Evolutionary conservation across 1,140 invertebrate species (phyloP).

Genomic region (Panagrolaimus sp.): DNA sequence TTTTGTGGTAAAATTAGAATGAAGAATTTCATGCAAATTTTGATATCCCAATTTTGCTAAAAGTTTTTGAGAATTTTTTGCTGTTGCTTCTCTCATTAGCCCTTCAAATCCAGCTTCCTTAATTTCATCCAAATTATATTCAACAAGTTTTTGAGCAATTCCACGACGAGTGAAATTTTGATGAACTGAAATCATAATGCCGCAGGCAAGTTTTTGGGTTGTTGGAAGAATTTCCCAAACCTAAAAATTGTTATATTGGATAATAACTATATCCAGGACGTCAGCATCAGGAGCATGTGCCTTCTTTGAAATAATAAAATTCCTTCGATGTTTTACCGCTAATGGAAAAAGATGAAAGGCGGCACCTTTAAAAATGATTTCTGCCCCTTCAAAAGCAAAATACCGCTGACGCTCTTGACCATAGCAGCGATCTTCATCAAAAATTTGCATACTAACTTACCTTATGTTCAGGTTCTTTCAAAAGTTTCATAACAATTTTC

Average conservation of each 20-base stretch:
- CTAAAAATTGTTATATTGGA: not conserved
- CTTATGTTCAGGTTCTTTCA: no score
- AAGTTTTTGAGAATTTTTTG: constrained; percentile 43
- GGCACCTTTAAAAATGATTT: no score
- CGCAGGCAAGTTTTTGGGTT: not conserved
- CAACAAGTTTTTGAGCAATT: constrained; percentile 31
- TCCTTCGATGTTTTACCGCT: no score
- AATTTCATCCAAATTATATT: constrained; percentile 37
- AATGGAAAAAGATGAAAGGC: no score
- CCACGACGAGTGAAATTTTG: constrained; percentile 29
- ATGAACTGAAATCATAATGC: not conserved
- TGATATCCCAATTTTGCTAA: constrained; percentile 39
- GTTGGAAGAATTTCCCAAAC: not conserved
- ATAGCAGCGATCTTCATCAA: no score
- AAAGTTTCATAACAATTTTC: no score
- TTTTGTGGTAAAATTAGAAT: constrained; percentile 24
- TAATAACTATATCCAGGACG: no score
- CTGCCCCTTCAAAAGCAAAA: no score
- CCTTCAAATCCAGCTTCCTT: constrained; percentile 35
- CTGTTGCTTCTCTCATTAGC: constrained; percentile 39
- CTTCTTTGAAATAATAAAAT: no score
- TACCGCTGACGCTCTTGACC: no score
- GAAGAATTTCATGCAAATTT: constrained; percentile 32
- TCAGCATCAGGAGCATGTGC: no score
- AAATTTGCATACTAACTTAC: no score